phyloP scores from a whole-genome alignment of 2,797 vertebrate genomes.

The Platyrinchus mystaceus region DNA sequence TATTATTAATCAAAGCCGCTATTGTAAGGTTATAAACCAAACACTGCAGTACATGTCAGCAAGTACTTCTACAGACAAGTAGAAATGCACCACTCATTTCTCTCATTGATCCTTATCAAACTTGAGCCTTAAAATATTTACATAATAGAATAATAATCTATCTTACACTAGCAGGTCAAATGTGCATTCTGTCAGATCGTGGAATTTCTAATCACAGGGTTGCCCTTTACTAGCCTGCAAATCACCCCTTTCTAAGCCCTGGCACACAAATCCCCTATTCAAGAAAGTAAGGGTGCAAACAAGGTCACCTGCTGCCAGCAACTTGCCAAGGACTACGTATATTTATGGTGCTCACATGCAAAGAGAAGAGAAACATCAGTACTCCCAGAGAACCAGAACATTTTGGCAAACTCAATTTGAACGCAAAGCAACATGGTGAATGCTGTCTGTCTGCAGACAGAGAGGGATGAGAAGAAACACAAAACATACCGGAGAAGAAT shows the following conservation, averaged over 20 bases:
- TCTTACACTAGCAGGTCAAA: constrained; percentile 32
- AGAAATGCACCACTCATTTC: background rate
- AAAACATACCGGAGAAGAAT: background rate
- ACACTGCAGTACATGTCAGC: background rate
- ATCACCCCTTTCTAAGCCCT: constrained; percentile 40
- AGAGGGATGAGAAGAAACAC: background rate
- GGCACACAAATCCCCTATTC: constrained; percentile 48
- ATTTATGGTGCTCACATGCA: background rate
- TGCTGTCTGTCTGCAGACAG: background rate
- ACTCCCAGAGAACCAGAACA: background rate
- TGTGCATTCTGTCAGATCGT: constrained; percentile 2
- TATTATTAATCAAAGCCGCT: constrained; percentile 56
- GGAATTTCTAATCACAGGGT: constrained; percentile 51
- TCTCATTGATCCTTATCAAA: constrained; percentile 7
- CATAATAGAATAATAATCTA: background rate
- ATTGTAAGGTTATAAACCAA: constrained; percentile 34
- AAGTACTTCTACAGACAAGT: background rate
- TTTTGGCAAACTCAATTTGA: background rate
- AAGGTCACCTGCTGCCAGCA: constrained; percentile 41
- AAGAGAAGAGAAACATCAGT: background rate
- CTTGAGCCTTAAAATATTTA: background rate
- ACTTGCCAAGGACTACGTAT: background rate
- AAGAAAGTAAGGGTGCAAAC: constrained; percentile 50
- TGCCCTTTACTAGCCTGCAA: constrained; percentile 39
- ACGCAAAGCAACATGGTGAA: background rate